Conservation (phyloP, 2,113 vertebrate genomes). For the Prochilodus magdalenae region DNA sequence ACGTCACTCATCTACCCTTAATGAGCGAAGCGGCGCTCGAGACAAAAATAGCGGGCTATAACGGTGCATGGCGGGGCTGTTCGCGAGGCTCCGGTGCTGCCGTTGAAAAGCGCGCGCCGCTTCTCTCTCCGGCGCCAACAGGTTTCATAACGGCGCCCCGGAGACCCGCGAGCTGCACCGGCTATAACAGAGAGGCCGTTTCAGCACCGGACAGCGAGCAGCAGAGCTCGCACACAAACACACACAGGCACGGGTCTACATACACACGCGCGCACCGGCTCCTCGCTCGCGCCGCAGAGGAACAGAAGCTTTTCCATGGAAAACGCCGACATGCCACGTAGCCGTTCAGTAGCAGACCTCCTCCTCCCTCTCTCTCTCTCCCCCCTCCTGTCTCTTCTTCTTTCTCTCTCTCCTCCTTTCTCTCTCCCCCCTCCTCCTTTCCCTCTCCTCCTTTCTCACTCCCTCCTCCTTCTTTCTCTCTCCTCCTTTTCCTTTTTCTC, state of each 20-base stretch:
- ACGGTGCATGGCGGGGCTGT: not conserved
- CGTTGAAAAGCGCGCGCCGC: not conserved
- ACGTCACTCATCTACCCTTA: not conserved
- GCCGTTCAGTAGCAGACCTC: not conserved
- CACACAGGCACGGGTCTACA: slow-evolving; percentile 8
- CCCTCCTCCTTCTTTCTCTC: no score
- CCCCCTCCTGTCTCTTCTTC: not conserved
- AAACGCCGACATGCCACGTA: slow-evolving; percentile 58
- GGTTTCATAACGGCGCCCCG: slow-evolving; percentile 31
- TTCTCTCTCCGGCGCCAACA: slow-evolving; percentile 7
- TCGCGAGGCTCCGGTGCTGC: not conserved
- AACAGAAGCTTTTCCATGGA: slow-evolving; percentile 62
- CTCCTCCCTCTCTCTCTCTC: no score
- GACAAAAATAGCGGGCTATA: not conserved
- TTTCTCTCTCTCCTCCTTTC: no score
- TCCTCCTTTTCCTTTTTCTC: no score
- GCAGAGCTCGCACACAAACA: not conserved
- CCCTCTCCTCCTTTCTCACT: no score
- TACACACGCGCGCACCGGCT: not conserved
- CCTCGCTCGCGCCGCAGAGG: slow-evolving; percentile 36
- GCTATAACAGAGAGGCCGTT: not conserved
- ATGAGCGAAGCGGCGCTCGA: not conserved
- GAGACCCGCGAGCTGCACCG: not conserved
- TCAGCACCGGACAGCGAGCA: slow-evolving; percentile 22
- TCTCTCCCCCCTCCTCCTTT: no score